Conservation (phyloP, 2,888 invertebrate species). For the Rhorus exstirpatorius region DNA sequence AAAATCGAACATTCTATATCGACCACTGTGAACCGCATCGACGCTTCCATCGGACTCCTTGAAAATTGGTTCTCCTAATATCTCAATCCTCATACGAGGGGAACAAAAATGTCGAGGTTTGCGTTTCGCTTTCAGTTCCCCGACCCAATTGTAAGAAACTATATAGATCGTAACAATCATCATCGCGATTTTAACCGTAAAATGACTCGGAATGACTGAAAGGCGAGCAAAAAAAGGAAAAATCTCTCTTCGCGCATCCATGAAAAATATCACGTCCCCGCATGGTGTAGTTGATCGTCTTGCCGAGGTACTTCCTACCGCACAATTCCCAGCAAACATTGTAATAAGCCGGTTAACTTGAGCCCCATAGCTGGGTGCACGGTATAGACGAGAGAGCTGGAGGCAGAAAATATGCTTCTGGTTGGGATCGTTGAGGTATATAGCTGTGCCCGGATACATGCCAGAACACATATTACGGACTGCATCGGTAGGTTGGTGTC, state of each 20-base stretch:
- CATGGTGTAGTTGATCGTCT: constrained; percentile 8
- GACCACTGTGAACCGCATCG: neutral
- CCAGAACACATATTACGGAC: constrained; percentile 53
- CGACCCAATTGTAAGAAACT: constrained; percentile 14
- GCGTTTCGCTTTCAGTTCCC: constrained; percentile 8
- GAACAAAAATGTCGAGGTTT: constrained; percentile 30
- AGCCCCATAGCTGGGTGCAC: constrained; percentile 2
- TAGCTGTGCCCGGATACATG: constrained; percentile 45
- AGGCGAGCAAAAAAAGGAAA: constrained; percentile 37
- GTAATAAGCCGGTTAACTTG: constrained; percentile 45
- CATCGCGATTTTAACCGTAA: constrained; percentile 23
- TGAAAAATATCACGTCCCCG: neutral
- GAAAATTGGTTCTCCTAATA: constrained; percentile 45
- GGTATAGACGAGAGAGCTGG: constrained; percentile 4
- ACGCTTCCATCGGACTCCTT: neutral
- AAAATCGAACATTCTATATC: neutral
- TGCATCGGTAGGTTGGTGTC: constrained; percentile 53
- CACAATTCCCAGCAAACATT: constrained; percentile 36
- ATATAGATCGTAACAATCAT: constrained; percentile 50
- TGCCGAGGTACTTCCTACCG: neutral
- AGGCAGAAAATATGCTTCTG: constrained; percentile 54
- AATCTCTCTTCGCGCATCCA: neutral
- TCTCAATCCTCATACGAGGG: constrained; percentile 38
- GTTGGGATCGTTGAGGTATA: constrained; percentile 39
- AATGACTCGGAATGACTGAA: constrained; percentile 10